Evolutionary conservation across 2,797 vertebrate species (phyloP).

Genomic region (Amazonetta brasiliensis): DNA sequence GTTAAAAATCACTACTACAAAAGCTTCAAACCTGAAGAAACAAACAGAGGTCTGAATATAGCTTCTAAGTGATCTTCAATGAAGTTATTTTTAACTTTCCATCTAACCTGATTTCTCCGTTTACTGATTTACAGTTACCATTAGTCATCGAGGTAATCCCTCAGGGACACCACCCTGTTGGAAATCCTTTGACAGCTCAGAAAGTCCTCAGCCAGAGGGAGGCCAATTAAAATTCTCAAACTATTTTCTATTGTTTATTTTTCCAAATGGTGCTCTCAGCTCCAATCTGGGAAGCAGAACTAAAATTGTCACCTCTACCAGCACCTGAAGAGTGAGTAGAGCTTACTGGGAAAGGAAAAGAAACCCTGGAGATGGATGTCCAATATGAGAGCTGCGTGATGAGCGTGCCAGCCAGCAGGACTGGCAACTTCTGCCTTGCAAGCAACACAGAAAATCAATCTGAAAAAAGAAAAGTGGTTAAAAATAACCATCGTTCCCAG

Average conservation of each 20-base stretch:
- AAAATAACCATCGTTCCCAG: neutral
- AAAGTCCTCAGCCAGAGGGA: neutral
- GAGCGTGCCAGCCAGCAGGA: neutral
- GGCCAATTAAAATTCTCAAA: neutral
- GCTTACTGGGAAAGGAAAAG: neutral
- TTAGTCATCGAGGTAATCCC: neutral
- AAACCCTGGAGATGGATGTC: neutral
- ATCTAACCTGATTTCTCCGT: neutral
- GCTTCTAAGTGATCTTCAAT: neutral
- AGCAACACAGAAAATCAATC: neutral
- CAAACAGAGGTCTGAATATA: neutral
- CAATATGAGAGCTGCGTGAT: accelerated
- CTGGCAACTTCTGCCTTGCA: neutral
- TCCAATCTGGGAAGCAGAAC: neutral
- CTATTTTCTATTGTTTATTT: neutral
- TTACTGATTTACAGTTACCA: neutral
- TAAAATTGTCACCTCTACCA: neutral
- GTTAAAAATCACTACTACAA: neutral
- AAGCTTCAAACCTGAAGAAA: neutral
- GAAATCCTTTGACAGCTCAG: neutral
- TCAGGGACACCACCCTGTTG: neutral
- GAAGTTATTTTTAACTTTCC: neutral
- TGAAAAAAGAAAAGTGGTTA: neutral
- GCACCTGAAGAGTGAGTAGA: neutral
- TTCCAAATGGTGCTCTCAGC: neutral